Evolutionary conservation across 2,797 vertebrate genomes (phyloP), one percentile per base, ranked within the genome.

Genomic region (Rousettus madagascariensis): DNA sequence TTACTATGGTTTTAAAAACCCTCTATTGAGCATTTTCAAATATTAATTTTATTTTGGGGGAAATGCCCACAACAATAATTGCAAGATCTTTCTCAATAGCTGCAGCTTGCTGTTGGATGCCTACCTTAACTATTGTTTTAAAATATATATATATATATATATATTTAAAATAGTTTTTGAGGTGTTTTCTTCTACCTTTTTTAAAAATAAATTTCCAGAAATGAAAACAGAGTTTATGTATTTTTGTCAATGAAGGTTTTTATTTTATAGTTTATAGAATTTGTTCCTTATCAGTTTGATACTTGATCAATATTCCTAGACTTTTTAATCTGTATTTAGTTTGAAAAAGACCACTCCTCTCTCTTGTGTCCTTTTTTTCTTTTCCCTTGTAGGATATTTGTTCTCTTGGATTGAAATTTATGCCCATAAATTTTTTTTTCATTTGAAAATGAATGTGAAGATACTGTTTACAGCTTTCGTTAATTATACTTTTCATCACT

Each of bases 401-500:
- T 53, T 8, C 85, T 85, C 41, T 95, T 66, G 12, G 38, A 86
- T 69, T 33, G 74, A 97, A 90, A 78, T 94, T 1, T 63, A 93
- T 68, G 38, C 83, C 94, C 93, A 80, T 68, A 43, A 22, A 26
- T 63, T 3, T 72, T 84, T 13, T 98, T 98, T 98, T 97, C 98
- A 92, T 94, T 96, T 88, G 51, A 6, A 92, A 87, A 79, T 15
- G 15, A 96, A 71, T 96, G 80, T 80, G 63, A 6, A 79, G 69
- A 79, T 17, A 8, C 91, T 86, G 90, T 91, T 82, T 90, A 79
- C 72, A 89, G 94, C 57, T 69, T 86, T 95, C 93, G 80, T 95
- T 63, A 19, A 97, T 98, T 98, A 98, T 98, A 98, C 98, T 98
- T 97, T 98, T 98, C 98, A 98, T 98, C 97, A 98, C 98, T 98